Evolutionary conservation across 1,140 invertebrate genomes (phyloP).

Genomic region (Oedothorax gibbosus): DNA sequence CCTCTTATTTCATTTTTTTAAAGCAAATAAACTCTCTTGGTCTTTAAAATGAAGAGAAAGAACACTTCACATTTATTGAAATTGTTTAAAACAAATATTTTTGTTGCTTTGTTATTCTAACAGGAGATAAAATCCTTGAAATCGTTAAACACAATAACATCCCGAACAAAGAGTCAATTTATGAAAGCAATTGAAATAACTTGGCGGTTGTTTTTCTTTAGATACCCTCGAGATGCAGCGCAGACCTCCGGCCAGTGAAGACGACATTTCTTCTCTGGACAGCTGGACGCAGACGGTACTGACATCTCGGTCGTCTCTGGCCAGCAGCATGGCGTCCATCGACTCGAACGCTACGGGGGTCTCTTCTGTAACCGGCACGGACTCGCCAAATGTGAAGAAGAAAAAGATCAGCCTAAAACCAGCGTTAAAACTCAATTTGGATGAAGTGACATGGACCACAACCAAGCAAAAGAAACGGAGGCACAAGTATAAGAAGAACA

Average conservation of each 20-base stretch:
- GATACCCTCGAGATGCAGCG: conserved; percentile 26
- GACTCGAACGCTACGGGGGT: conserved; percentile 38
- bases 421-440: conserved; percentile 40
- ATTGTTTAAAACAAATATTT: background rate
- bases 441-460: conserved; percentile 43
- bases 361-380: conserved; percentile 37
- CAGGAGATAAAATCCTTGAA: too few species aligned
- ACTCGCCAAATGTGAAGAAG: conserved; percentile 28
- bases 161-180: too few species aligned
- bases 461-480: conserved; percentile 39
- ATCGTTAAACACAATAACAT: background rate
- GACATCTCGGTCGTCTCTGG: conserved; percentile 9
- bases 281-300: conserved; percentile 48
- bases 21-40: background rate
- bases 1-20: too few species aligned
- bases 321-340: conserved; percentile 39
- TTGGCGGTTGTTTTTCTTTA: background rate
- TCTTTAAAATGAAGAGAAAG: background rate
- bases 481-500: conserved; percentile 51
- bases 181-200: background rate
- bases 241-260: conserved; percentile 22
- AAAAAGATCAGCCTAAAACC: conserved; percentile 49
- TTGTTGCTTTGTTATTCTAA: background rate
- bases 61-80: background rate
- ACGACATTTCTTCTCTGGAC: conserved; percentile 51